These are phyloP conservation scores for Scolopax mira DNA, from an alignment of 2,113 vertebrate genomes.

Conservation along the genomic window DNA sequence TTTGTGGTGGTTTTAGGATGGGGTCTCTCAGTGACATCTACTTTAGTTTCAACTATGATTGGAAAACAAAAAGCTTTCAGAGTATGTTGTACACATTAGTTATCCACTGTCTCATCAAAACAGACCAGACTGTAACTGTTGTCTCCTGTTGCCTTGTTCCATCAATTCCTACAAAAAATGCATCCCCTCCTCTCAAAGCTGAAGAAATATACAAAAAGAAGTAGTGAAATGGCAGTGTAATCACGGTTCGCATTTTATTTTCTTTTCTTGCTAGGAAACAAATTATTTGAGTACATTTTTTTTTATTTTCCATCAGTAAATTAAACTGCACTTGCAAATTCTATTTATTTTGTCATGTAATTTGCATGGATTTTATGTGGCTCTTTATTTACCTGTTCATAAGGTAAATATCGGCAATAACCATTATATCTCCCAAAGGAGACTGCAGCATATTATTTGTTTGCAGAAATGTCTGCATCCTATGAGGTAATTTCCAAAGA, in stretches of 20 bases:
- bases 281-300: neutral
- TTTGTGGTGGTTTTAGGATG: neutral
- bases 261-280: neutral
- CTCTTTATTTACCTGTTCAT: neutral
- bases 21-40: neutral
- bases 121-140: neutral
- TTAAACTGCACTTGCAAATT: neutral
- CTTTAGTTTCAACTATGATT: neutral
- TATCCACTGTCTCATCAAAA: neutral
- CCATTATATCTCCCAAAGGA: neutral
- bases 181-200: neutral
- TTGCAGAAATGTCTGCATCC: neutral
- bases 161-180: neutral
- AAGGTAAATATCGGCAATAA: constrained; percentile 5
- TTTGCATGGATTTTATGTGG: neutral
- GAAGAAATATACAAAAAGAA: neutral
- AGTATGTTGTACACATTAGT: neutral
- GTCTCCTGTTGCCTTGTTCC: neutral
- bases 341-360: neutral
- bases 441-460: neutral
- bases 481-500: neutral
- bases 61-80: neutral
- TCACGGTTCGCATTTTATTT: neutral
- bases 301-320: neutral
- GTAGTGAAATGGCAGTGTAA: neutral